Evolutionary conservation across 2,113 vertebrate species (phyloP).

Genomic region (Lanius collurio): DNA sequence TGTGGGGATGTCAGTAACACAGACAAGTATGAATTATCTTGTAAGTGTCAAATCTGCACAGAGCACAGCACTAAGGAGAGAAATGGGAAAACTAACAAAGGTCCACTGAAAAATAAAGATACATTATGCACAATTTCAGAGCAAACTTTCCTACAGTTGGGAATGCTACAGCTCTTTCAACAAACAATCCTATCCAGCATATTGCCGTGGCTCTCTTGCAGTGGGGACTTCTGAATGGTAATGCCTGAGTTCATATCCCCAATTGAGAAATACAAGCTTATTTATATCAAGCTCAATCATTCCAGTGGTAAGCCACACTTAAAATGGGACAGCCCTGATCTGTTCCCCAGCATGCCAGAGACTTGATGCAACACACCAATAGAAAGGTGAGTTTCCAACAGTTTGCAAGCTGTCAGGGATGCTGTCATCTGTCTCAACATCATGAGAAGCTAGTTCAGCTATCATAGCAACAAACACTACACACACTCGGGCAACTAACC

Average conservation of each 20-base stretch:
- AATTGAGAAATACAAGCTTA: background rate
- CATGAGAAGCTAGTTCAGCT: background rate
- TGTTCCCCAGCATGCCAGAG: background rate
- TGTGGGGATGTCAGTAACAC: background rate
- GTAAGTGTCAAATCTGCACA: background rate
- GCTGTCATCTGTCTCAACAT: background rate
- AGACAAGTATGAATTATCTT: background rate
- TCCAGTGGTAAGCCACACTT: too few relatives aligned
- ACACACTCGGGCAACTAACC: background rate
- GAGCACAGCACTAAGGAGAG: background rate
- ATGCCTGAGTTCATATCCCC: background rate
- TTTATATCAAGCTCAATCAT: background rate
- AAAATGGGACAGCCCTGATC: background rate
- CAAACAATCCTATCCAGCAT: background rate
- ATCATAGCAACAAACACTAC: background rate
- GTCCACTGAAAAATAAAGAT: background rate
- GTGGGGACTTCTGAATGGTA: background rate
- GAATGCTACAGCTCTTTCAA: background rate
- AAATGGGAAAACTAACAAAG: background rate
- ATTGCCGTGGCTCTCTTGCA: background rate
- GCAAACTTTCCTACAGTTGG: background rate
- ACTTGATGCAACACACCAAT: background rate
- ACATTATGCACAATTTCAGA: background rate
- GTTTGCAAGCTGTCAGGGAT: background rate
- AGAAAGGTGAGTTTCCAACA: background rate